These are phyloP conservation scores for Whitmania pigra DNA, from an alignment of 1,140 invertebrate genomes.

Conservation along the genomic window DNA sequence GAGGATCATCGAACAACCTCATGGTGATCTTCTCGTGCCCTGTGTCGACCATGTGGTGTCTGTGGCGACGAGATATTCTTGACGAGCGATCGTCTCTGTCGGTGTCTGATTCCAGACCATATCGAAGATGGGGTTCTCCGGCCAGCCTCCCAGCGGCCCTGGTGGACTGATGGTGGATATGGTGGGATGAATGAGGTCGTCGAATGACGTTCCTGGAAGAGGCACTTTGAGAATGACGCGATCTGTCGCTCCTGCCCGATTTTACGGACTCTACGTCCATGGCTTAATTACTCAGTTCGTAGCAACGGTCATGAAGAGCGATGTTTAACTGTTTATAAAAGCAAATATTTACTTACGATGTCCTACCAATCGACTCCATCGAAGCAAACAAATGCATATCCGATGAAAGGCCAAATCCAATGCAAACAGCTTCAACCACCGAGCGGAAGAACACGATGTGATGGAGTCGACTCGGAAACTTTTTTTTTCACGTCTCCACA, in stretches of 20 bases:
- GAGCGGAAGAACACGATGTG: neutral
- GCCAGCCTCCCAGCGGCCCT: slow-evolving; percentile 17
- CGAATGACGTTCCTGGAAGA: slow-evolving; percentile 21
- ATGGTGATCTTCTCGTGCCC: slow-evolving; percentile 69
- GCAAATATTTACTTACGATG: neutral
- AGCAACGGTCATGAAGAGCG: neutral
- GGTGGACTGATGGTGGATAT: slow-evolving; percentile 26
- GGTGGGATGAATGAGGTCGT: slow-evolving; percentile 33
- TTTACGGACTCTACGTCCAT: slow-evolving; percentile 36
- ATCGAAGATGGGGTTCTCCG: slow-evolving; percentile 25
- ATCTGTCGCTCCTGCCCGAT: slow-evolving; percentile 40
- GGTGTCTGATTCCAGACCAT: slow-evolving; percentile 24
- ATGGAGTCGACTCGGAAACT: too few species aligned
- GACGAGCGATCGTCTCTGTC: slow-evolving; percentile 28
- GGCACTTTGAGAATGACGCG: slow-evolving; percentile 34
- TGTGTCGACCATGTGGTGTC: slow-evolving; percentile 44
- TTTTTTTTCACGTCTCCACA: too few species aligned
- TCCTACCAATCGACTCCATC: neutral
- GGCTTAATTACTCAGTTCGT: neutral
- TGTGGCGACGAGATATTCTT: slow-evolving; percentile 33
- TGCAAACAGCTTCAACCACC: neutral
- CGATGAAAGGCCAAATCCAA: neutral
- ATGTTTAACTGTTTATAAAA: neutral
- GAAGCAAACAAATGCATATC: too few species aligned
- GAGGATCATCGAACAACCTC: slow-evolving; percentile 93